Conservation (phyloP, 1,140 invertebrate species). For the Hyposmocoma kahamanoa region DNA sequence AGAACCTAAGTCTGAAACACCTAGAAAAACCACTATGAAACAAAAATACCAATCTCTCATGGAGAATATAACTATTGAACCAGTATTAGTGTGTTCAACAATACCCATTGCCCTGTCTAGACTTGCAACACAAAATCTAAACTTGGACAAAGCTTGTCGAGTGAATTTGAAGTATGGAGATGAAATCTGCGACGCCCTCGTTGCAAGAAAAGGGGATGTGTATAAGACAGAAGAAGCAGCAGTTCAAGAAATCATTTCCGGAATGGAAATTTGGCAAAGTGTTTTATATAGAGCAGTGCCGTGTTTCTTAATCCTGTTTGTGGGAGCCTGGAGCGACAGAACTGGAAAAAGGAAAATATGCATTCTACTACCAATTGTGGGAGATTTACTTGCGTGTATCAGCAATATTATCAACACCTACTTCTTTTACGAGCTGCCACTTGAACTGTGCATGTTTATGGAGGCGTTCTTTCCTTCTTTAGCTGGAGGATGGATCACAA, state of each 20-base stretch:
- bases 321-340: conserved; percentile 79
- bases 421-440: conserved; percentile 80
- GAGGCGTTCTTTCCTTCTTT: conserved; percentile 80
- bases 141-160: conserved; percentile 76
- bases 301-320: conserved; percentile 70
- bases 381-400: conserved; percentile 82
- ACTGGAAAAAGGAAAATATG: conserved; percentile 83
- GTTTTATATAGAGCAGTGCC: conserved; percentile 68
- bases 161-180: conserved; percentile 73
- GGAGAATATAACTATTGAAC: conserved; percentile 74
- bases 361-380: conserved; percentile 84
- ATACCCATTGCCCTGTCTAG: conserved; percentile 67
- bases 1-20: too few species aligned
- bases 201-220: conserved; percentile 51
- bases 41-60: conserved; percentile 61
- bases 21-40: too few species aligned
- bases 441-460: conserved; percentile 79
- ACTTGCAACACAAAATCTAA: conserved; percentile 74
- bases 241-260: conserved; percentile 71
- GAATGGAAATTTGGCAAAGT: conserved; percentile 73
- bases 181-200: conserved; percentile 70
- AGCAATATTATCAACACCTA: conserved; percentile 84
- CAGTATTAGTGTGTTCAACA: conserved; percentile 71
- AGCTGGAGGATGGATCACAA: conserved; percentile 88
- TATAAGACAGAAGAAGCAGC: conserved; percentile 61